Evolutionary conservation across 2,888 invertebrate species (phyloP), one percentile per base, ranked within the genome.

Genomic region (Eupeodes latifasciatus): DNA sequence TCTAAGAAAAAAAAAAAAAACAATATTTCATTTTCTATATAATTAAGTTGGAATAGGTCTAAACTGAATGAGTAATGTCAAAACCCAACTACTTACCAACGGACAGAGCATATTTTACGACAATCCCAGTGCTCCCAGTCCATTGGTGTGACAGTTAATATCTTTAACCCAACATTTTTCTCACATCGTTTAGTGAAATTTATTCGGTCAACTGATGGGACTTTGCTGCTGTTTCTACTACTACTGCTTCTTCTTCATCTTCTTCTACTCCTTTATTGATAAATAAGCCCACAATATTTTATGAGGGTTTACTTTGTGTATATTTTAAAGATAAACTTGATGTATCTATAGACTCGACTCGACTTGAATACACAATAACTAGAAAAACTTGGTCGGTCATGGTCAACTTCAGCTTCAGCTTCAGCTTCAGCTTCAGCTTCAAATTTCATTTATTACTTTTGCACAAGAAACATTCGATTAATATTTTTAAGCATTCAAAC

Each of bases 151-250:
- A 67, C 51, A 51, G 67, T 67, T 67, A 49, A 67, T 67, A 51
- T 51, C 34, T 67, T 36, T 16, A 67, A 67, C 67, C 47, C 27
- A 34, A 67, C 51, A 34, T n/a, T 51, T 34, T 67, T 67, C 49
- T 67, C 51, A 51, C 67, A 67, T 67, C n/a, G 27, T 49, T 49
- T 66, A 69, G 53, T 69, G 19, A 69, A 69, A 69, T 69, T 53
- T 69, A 69, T 69, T 53, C 14, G 40, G 69, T 69, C 69, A 40
- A 51, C 67, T 67, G 36, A 36, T 36, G 16, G 27, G 27, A 27
- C 2, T 9, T 40, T 40, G 40, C 40, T 40, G 40, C 6, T n/a
- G 27, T 27, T 27, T 27, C 27, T 27, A 27, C 27, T 27, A 27
- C 27, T 27, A 27, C 27, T 27, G 27, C 27, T 27, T 27, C 27